Conservation (phyloP, 2,113 vertebrate genomes). For the Martes martes region DNA sequence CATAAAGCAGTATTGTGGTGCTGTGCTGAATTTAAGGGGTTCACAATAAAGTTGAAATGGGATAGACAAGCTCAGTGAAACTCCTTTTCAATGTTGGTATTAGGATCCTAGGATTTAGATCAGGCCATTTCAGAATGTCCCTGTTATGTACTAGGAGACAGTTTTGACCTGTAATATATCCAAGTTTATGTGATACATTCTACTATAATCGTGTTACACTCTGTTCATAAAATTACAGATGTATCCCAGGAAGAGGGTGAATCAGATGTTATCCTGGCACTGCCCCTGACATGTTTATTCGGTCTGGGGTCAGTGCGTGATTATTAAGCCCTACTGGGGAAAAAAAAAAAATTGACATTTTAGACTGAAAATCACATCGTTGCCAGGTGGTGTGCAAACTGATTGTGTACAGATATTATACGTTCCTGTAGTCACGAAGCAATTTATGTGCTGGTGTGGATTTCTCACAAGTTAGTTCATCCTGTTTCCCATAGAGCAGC, state of each 20-base stretch:
- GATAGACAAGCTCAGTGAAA: background rate
- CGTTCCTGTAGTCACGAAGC: background rate
- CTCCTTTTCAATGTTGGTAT: background rate
- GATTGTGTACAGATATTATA: background rate
- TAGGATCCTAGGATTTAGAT: background rate
- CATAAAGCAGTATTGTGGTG: background rate
- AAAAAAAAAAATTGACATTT: constrained; percentile 54
- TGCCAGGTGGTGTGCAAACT: background rate
- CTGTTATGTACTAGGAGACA: constrained; percentile 46
- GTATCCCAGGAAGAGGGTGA: constrained; percentile 29
- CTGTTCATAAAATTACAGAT: constrained; percentile 50
- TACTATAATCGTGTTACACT: constrained; percentile 16
- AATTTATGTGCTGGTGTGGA: background rate
- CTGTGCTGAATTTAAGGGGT: background rate
- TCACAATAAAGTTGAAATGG: background rate
- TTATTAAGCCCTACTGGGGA: constrained; percentile 12
- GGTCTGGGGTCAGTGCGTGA: background rate
- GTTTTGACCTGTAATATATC: constrained; percentile 15
- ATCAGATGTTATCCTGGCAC: background rate
- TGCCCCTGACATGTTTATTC: constrained; percentile 34
- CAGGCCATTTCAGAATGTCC: background rate
- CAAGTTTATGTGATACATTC: constrained; percentile 32
- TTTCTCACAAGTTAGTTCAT: background rate
- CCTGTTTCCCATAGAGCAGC: background rate
- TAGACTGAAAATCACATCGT: constrained; percentile 14